Base-by-base conservation (phyloP, 2,888 invertebrate species). In the Sinodicranocentrus sp. region DNA sequence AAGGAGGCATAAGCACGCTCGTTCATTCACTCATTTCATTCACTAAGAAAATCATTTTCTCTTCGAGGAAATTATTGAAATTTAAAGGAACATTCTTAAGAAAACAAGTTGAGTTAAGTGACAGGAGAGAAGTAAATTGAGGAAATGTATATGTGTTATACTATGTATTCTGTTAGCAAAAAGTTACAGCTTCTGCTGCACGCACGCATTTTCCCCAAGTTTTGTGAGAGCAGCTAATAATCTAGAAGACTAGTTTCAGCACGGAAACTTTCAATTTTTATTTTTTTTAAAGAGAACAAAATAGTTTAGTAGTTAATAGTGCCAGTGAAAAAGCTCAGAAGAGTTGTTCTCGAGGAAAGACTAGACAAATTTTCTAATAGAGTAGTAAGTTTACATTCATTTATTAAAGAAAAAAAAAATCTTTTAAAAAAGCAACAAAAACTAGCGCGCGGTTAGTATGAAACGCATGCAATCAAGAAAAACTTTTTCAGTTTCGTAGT, bases 11-110 rank as follows among this genome's bases (percentile, higher is more conserved):
- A n/a, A n/a, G n/a, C n/a, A n/a, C n/a, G n/a, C n/a, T n/a, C n/a
- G n/a, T n/a, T n/a, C n/a, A n/a, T n/a, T n/a, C n/a, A n/a, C n/a
- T n/a, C n/a, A 6, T 33, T 33, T 33, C 33, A 33, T 33, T 25
- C 65, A 54, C 10, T 15, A 68, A 39, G 25, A 21, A 76, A 76
- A 63, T 43, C 10, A 15, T 23, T 19, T 59, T 39, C 25, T 59
- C 59, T 25, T 25, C 25, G 23, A 54, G 65, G 44, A 77, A 57
- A 26, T 68, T 57, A 76, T 76, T 76, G 76, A 67, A 77, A 68
- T 54, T 54, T 44, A 67, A 73, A 17, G 19, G 23, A 73, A 48
- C 39, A 68, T 8, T 17, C 23, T 23, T 48, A 43, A 23, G 17
- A 73, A 33, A n/a, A 68, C 67, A 19, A 70, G 25, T 54, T n/a